Conservation (phyloP, 1,140 invertebrate species). For the Steinernema khuongi region DNA sequence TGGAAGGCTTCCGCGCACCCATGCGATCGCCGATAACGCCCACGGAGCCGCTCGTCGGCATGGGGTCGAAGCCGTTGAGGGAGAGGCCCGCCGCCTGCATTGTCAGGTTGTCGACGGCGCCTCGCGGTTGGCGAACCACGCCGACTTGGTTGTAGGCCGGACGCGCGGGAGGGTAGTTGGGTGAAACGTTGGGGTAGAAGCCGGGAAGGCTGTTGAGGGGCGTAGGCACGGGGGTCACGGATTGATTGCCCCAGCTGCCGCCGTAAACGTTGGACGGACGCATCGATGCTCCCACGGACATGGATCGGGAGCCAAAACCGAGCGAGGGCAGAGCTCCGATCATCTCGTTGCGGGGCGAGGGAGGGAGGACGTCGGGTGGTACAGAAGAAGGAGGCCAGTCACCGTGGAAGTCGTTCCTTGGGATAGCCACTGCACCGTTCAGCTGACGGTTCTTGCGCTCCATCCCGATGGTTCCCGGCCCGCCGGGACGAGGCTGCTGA, state of each 20-base stretch:
- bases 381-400: conserved; percentile 35
- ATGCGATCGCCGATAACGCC: not conserved
- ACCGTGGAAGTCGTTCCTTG: conserved; percentile 9
- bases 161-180: not conserved
- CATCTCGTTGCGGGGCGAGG: conserved; percentile 17
- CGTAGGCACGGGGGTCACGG: conserved; percentile 12
- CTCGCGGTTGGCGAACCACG: not conserved
- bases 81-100: not conserved
- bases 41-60: not conserved
- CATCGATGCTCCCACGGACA: not conserved
- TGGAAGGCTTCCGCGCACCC: not conserved
- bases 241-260: conserved; percentile 16
- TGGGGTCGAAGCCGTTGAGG: not conserved
- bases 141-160: conserved; percentile 6
- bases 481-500: not conserved
- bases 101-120: not conserved
- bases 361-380: conserved; percentile 30
- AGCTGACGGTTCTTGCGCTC: conserved; percentile 21
- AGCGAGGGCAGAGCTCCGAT: not conserved
- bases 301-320: not conserved
- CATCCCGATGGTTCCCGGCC: conserved; percentile 20
- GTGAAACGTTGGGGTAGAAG: not conserved
- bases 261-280: not conserved
- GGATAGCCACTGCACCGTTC: not conserved
- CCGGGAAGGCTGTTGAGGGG: conserved; percentile 6